phyloP scores from a whole-genome alignment of 2,888 invertebrate species.

The Pyrochroa serraticornis region DNA sequence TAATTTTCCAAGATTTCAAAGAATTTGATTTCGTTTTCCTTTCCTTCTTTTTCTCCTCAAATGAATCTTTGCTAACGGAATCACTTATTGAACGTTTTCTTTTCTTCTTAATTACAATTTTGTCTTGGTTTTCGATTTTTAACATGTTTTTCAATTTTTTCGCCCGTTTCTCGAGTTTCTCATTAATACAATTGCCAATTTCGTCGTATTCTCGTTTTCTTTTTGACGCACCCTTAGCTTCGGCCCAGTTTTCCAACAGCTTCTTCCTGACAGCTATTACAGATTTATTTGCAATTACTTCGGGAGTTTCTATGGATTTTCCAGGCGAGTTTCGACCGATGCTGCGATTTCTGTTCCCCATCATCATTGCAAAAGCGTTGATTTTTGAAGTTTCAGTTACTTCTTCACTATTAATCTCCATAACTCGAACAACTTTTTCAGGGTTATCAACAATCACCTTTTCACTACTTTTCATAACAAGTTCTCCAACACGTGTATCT shows the following conservation, averaged over 20 bases:
- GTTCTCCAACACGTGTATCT: no score
- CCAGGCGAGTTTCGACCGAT: constrained; percentile 70
- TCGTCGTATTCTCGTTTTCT: constrained; percentile 64
- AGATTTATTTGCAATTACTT: constrained; percentile 29
- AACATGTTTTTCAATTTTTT: constrained; percentile 63
- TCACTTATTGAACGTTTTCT: constrained; percentile 18
- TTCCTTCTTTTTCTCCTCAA: constrained; percentile 42
- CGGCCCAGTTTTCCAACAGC: constrained; percentile 67
- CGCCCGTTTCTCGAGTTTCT: constrained; percentile 66
- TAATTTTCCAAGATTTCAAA: not conserved
- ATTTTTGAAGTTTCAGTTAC: constrained; percentile 14
- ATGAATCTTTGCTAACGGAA: constrained; percentile 19
- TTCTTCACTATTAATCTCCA: constrained; percentile 2
- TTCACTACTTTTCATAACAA: no score
- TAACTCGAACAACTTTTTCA: not conserved
- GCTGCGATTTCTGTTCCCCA: constrained; percentile 69
- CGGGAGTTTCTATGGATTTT: constrained; percentile 44
- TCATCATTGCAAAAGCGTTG: constrained; percentile 71
- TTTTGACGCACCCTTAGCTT: constrained; percentile 66
- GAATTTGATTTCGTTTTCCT: constrained; percentile 52
- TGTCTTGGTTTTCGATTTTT: constrained; percentile 41
- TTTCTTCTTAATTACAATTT: constrained; percentile 25
- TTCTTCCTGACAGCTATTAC: constrained; percentile 58
- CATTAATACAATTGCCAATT: constrained; percentile 64
- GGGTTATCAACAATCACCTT: no score